These are phyloP conservation scores for Arrhamphus sclerolepis DNA, from an alignment of 2,797 vertebrate species.

Conservation along the genomic window DNA sequence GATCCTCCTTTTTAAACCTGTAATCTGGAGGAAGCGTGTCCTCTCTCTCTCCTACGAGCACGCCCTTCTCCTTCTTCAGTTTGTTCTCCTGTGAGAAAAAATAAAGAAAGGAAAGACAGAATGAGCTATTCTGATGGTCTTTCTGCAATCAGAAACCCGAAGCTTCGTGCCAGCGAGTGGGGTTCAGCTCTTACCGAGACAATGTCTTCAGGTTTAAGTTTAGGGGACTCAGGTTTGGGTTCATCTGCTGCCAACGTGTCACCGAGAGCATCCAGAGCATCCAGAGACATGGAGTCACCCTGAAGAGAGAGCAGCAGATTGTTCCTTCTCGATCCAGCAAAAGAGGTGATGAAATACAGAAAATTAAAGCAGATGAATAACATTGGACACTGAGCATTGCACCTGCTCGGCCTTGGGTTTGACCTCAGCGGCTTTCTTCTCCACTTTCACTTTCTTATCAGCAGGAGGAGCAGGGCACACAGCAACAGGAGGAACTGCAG, in stretches of 20 bases:
- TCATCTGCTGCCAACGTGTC: slow-evolving; percentile 58
- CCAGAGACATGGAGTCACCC: slow-evolving; percentile 59
- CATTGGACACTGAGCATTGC: too few relatives aligned
- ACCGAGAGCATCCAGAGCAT: slow-evolving; percentile 66
- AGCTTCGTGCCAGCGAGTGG: neutral
- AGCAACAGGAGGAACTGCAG: slow-evolving; percentile 2
- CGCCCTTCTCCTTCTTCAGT: slow-evolving; percentile 62
- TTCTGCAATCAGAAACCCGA: neutral
- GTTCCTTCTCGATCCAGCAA: too few relatives aligned
- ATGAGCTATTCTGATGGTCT: neutral
- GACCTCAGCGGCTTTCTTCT: neutral
- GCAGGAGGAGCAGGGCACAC: slow-evolving; percentile 67
- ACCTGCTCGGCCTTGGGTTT: slow-evolving; percentile 5
- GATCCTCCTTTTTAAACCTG: slow-evolving; percentile 69
- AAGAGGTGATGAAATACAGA: too few relatives aligned
- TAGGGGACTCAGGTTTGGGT: slow-evolving; percentile 63
- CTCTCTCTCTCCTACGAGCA: slow-evolving; percentile 75
- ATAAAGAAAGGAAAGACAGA: neutral
- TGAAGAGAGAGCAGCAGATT: slow-evolving; percentile 37
- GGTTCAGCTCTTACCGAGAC: slow-evolving; percentile 61
- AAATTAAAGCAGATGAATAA: too few relatives aligned
- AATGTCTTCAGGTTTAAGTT: slow-evolving; percentile 70
- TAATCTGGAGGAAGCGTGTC: slow-evolving; percentile 71
- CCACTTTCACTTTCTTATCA: slow-evolving; percentile 70
- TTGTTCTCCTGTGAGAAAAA: slow-evolving; percentile 62